These are phyloP conservation scores for Onthophagus taurus DNA, from an alignment of 1,140 invertebrate genomes.

Conservation along the genomic window DNA sequence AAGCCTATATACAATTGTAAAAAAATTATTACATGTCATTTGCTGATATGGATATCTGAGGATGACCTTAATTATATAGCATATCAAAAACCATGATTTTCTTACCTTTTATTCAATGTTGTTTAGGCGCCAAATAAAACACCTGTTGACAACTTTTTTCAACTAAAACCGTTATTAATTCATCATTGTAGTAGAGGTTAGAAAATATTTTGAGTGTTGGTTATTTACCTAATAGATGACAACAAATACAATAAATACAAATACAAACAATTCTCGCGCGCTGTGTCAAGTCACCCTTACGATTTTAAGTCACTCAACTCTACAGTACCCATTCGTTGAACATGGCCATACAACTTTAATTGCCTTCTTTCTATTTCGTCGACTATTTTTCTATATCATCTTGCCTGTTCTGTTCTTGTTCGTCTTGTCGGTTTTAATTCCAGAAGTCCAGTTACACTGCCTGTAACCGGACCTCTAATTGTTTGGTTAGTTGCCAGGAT, in stretches of 20 bases:
- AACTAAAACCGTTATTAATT: not conserved
- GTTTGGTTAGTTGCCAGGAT: too few relatives aligned
- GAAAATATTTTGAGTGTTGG: not conserved
- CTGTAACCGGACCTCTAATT: too few relatives aligned
- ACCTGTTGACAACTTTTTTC: not conserved
- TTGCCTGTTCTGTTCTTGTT: too few relatives aligned
- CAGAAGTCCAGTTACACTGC: too few relatives aligned
- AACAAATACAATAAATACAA: not conserved
- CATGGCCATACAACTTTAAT: too few relatives aligned
- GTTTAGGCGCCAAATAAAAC: not conserved
- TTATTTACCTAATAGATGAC: not conserved
- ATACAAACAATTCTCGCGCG: not conserved
- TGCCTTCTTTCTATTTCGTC: too few relatives aligned
- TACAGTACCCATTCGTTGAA: too few relatives aligned
- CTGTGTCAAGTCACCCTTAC: not conserved
- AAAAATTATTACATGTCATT: conserved; percentile 1
- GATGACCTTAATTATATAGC: conserved; percentile 4
- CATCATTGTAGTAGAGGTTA: not conserved
- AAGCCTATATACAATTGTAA: conserved; percentile 3
- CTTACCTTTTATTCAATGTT: conserved; percentile 1
- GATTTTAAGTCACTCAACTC: conserved; percentile 4
- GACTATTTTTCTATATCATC: too few relatives aligned
- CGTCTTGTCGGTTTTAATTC: too few relatives aligned
- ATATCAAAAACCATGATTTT: conserved; percentile 4
- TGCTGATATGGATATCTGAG: conserved; percentile 4